These are phyloP conservation scores for Pseudanteris insignis DNA, from an alignment of 2,888 invertebrate genomes.

Conservation along the genomic window DNA sequence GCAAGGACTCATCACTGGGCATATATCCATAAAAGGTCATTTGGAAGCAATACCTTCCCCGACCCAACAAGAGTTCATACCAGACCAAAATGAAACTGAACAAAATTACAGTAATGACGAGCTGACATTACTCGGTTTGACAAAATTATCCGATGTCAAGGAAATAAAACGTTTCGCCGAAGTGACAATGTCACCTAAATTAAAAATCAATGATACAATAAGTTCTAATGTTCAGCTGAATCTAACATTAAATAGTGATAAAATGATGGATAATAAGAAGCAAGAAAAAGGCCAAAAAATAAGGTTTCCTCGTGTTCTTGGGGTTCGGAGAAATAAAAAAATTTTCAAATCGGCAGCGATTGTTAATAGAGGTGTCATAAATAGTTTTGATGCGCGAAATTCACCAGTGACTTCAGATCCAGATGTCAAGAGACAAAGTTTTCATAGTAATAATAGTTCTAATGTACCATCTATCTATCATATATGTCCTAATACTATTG, in stretches of 20 bases:
- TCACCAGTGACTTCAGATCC: background rate
- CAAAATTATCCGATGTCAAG: constrained; percentile 14
- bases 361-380: constrained; percentile 12
- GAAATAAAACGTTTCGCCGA: constrained; percentile 28
- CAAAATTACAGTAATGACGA: background rate
- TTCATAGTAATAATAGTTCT: too few relatives aligned
- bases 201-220: background rate
- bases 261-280: constrained; percentile 10
- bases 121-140: background rate
- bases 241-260: background rate
- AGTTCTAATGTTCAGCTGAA: constrained; percentile 1
- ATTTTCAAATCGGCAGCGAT: constrained; percentile 3
- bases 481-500: too few relatives aligned
- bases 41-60: background rate
- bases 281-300: constrained; percentile 17
- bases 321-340: constrained; percentile 6
- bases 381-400: too few relatives aligned
- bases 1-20: too few relatives aligned
- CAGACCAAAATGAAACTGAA: background rate
- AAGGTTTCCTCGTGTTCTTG: constrained; percentile 12
- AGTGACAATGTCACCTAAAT: constrained; percentile 11
- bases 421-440: too few relatives aligned
- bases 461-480: too few relatives aligned
- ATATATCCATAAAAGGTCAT: too few relatives aligned
- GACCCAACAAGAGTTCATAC: background rate